A percentile compares a stretch with the other conserved stretches of the same genome.
Conservation (phyloP, 2,113 vertebrate genomes). For the Philantomba maxwellii region DNA sequence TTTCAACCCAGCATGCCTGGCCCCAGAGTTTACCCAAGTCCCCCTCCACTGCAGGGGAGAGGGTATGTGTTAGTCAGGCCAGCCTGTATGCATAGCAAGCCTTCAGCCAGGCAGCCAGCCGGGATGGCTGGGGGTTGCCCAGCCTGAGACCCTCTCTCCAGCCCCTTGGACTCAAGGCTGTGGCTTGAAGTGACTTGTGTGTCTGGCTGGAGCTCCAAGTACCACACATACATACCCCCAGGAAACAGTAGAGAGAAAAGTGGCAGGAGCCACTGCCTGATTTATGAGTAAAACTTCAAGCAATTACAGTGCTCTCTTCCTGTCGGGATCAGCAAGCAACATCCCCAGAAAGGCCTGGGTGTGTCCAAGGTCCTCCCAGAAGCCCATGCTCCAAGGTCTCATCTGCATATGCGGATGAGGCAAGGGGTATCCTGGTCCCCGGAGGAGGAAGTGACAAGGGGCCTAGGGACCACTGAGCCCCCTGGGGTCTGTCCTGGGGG, state of each 20-base stretch:
- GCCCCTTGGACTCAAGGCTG: background rate
- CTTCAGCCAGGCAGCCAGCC: background rate
- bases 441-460: background rate
- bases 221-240: fast-evolving
- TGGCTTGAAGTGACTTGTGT: background rate
- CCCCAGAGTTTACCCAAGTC: background rate
- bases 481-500: background rate
- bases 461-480: background rate
- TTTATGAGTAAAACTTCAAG: background rate
- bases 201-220: no score
- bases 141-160: background rate
- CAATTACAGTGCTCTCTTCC: background rate
- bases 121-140: background rate
- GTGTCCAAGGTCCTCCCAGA: background rate
- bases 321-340: background rate
- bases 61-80: background rate
- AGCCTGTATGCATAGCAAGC: background rate
- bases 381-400: background rate
- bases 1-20: background rate
- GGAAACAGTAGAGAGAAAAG: background rate
- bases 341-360: background rate
- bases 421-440: no score
- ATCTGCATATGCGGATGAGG: background rate
- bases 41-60: background rate
- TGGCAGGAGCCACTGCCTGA: background rate